Conservation (phyloP, 2,113 vertebrate species). For the Takifugu flavidus region DNA sequence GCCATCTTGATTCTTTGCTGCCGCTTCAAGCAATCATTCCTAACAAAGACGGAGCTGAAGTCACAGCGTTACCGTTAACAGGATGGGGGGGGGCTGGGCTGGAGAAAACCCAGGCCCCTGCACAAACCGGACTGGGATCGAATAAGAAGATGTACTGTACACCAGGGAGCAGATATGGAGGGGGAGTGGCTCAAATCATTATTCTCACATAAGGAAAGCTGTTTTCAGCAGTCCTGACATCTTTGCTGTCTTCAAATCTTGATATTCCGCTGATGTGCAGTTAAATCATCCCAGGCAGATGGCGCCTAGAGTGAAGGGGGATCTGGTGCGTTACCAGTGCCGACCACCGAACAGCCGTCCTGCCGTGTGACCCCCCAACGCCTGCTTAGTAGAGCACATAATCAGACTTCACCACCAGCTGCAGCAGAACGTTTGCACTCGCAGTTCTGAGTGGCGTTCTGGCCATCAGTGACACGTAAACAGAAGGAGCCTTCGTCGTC, state of each 20-base stretch:
- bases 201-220: neutral
- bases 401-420: slow-evolving; percentile 76
- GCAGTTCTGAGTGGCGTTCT: slow-evolving; percentile 32
- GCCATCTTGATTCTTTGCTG: slow-evolving; percentile 44
- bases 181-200: neutral
- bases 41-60: slow-evolving; percentile 57
- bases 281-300: slow-evolving; percentile 47
- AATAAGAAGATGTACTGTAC: slow-evolving; percentile 10
- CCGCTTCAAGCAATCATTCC: slow-evolving; percentile 54
- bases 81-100: neutral
- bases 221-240: neutral
- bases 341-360: slow-evolving; percentile 64
- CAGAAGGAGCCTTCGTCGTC: slow-evolving; percentile 9
- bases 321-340: slow-evolving; percentile 47
- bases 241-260: neutral
- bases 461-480: slow-evolving; percentile 34
- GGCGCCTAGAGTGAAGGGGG: slow-evolving; percentile 39
- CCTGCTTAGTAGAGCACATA: slow-evolving; percentile 79
- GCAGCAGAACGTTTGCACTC: slow-evolving; percentile 64
- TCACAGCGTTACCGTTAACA: slow-evolving; percentile 31
- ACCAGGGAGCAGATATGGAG: slow-evolving; percentile 6
- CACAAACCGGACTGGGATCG: slow-evolving; percentile 3
- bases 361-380: slow-evolving; percentile 66
- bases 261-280: slow-evolving; percentile 24
- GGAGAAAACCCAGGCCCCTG: neutral